Percentiles rank a stretch among this genome's conserved stretches.
phyloP scores from a whole-genome alignment of 2,113 vertebrate species.

The Myiagra hebetior region DNA sequence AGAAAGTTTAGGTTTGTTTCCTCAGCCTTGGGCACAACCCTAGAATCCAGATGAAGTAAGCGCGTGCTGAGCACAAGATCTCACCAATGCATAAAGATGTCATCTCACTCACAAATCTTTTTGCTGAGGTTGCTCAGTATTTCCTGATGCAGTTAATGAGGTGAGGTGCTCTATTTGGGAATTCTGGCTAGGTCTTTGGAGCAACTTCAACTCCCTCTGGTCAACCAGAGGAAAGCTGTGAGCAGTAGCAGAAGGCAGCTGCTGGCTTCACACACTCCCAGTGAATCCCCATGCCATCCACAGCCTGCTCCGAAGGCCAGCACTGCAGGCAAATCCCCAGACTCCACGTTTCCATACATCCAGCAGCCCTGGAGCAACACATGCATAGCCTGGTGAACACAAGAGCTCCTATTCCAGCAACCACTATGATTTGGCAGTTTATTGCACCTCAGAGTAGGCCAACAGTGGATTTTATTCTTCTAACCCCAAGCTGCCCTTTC shows the following conservation, averaged over 20 bases:
- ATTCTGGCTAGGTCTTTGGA: not conserved
- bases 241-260: not conserved
- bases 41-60: slow-evolving; percentile 46
- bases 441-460: not conserved
- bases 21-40: slow-evolving; percentile 39
- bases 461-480: not conserved
- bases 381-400: not conserved
- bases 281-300: not conserved
- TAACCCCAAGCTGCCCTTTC: not conserved
- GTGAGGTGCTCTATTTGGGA: not conserved
- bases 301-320: not conserved
- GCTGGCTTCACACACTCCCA: not conserved
- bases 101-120: slow-evolving; percentile 16
- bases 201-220: not conserved
- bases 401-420: not conserved
- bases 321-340: not conserved
- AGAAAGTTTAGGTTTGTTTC: slow-evolving; percentile 50
- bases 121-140: not conserved
- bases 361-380: not conserved
- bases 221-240: not conserved
- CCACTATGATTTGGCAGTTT: not conserved
- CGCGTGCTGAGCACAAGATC: not conserved
- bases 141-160: slow-evolving; percentile 2
- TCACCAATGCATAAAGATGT: not conserved
- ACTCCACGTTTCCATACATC: not conserved